Evolutionary conservation across 2,888 invertebrate species (phyloP), one percentile per base, ranked within the genome.

Genomic region (Pandemis corylana): DNA sequence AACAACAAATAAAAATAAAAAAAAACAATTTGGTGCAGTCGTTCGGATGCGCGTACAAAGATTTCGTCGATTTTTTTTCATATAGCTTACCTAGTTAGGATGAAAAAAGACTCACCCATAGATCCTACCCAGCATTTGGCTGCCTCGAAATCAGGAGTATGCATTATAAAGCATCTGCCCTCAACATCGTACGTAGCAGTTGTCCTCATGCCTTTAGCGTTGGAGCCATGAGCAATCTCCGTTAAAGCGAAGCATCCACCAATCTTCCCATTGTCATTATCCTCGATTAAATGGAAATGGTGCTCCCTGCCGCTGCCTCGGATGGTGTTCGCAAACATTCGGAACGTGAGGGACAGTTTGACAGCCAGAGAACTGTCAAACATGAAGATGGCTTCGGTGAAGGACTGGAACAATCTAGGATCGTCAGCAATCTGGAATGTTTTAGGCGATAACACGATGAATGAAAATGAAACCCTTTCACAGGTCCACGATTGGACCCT

Each of bases 71-170:
- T 20, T 20, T 20, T 20, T 20, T 20, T 20, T 20, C 1, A 20
- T 20, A 20, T 20, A 20, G 20, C 1, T 20, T 20, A 20, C 20
- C 20, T 20, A 20, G 20, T 1, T 20, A 9, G 44, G 44, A 7
- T 9, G 13, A 12, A 10, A 12, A 12, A 2, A 0, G 4, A 80
- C 90, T 85, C 83, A 95, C 96, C 97, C 78, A 97, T 88, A 78
- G 96, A 96, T 7, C 98, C 98, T 44, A 96, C 97, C 99, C 99
- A 99, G 86, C 97, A 98, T 91, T 99, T 99, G 5, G 98, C 97
- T 0, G 98, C 97, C 87, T 98, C 97, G 87, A 98, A 97, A 88
- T 98, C 97, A 0, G 98, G 97, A 0, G 98, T 96, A 85, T 98
- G 96, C 76, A 99, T 90, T 4, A 98, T 93, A 89, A 98, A 98